phyloP scores from a whole-genome alignment of 2,888 invertebrate genomes.

The Hermaeophaga mercurialis region DNA sequence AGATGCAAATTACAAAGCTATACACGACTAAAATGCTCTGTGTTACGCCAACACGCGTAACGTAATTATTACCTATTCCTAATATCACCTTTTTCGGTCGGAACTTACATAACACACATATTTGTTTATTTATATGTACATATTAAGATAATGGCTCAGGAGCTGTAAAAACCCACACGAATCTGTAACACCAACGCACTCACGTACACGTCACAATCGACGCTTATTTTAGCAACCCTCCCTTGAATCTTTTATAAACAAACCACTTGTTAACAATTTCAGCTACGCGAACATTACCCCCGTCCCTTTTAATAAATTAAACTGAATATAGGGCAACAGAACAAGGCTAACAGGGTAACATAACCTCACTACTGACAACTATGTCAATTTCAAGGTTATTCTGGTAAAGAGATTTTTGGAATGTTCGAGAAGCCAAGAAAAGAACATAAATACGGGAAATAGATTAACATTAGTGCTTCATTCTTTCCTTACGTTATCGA shows the following conservation, averaged over 20 bases:
- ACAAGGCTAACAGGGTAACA: no score
- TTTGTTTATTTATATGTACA: slow-evolving; percentile 39
- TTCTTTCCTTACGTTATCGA: no score
- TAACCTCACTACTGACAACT: no score
- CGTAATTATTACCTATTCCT: slow-evolving; percentile 43
- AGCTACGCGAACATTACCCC: no score
- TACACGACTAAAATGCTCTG: slow-evolving; percentile 15
- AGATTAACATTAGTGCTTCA: no score
- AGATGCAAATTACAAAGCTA: slow-evolving; percentile 18
- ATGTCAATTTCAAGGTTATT: no score
- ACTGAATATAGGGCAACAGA: no score
- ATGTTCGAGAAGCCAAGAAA: no score
- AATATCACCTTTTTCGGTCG: slow-evolving; percentile 48
- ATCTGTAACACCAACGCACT: slow-evolving; percentile 35
- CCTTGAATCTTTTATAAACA: slow-evolving; percentile 8
- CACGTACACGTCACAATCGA: slow-evolving; percentile 28
- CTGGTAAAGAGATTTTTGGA: no score
- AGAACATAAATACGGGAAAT: no score
- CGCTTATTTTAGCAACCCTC: slow-evolving; percentile 20
- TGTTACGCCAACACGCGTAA: slow-evolving; percentile 40
- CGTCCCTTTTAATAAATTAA: no score
- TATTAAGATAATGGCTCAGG: slow-evolving; percentile 35
- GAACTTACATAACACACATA: slow-evolving; percentile 46
- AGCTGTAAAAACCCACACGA: slow-evolving; percentile 29
- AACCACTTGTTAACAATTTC: not conserved